Conservation (phyloP, 2,797 vertebrate genomes). For the Enteromius treurensis region DNA sequence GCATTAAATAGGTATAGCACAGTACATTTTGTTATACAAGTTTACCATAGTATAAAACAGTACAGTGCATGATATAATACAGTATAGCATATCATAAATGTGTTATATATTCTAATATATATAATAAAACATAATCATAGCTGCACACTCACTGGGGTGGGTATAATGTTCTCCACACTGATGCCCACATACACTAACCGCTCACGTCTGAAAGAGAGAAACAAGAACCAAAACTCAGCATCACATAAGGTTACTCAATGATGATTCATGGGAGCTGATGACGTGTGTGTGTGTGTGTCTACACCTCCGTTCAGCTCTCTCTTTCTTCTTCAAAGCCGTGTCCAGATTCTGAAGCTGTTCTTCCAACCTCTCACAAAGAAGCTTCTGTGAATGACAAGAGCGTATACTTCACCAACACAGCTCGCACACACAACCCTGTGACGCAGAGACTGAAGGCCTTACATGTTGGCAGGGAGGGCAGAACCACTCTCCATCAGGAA, state of each 20-base stretch:
- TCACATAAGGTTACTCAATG: not conserved
- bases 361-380: conserved; percentile 94
- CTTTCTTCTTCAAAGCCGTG: conserved; percentile 93
- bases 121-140: not conserved
- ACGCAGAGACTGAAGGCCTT: conserved; percentile 48
- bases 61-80: not conserved
- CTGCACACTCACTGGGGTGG: conserved; percentile 80
- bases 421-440: not conserved
- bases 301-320: conserved; percentile 92
- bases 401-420: not conserved
- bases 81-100: not conserved
- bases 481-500: conserved; percentile 98
- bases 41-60: not conserved
- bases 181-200: conserved; percentile 96
- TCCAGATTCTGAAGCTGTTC: conserved; percentile 94
- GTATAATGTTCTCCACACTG: conserved; percentile 99
- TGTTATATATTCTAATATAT: not conserved
- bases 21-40: not conserved
- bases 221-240: not conserved
- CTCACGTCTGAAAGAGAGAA: conserved; percentile 80
- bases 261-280: not conserved
- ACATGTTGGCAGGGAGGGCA: conserved; percentile 98
- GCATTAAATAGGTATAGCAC: not conserved
- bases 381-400: conserved; percentile 78
- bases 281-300: not conserved